A percentile compares a stretch with the other conserved stretches of the same genome.
These are phyloP conservation scores for Otis tarda DNA, from an alignment of 2,113 vertebrate genomes.

Conservation along the genomic window DNA sequence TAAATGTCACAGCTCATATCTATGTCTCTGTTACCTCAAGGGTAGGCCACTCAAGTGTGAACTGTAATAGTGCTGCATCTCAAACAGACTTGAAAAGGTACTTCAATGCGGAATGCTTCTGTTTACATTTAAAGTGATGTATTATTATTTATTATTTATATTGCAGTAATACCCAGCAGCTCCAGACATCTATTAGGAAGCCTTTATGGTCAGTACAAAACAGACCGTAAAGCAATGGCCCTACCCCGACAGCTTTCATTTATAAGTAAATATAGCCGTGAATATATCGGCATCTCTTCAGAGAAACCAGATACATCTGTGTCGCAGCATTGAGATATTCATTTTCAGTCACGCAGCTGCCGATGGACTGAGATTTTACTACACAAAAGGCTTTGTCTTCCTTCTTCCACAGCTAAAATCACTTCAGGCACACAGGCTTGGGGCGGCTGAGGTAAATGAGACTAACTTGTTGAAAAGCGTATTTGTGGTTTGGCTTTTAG, in stretches of 20 bases:
- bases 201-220: constrained; percentile 15
- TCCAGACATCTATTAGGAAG: constrained; percentile 31
- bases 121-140: constrained; percentile 55
- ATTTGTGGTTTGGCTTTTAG: not conserved
- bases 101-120: constrained; percentile 10
- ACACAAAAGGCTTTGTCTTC: not conserved
- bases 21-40: constrained; percentile 57
- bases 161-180: constrained; percentile 3
- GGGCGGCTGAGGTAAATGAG: not conserved
- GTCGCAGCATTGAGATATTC: not conserved
- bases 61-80: constrained; percentile 36
- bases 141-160: constrained; percentile 63
- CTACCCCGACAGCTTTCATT: not conserved
- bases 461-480: not conserved
- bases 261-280: not conserved
- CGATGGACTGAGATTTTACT: not conserved
- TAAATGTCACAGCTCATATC: constrained; percentile 54
- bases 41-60: constrained; percentile 60
- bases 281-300: not conserved
- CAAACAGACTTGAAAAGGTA: constrained; percentile 15
- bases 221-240: not conserved
- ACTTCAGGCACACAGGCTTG: not conserved
- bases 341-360: not conserved
- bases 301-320: not conserved
- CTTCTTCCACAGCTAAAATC: not conserved